Evolutionary conservation across 2,888 invertebrate species (phyloP).

Genomic region (Pelosia muscerda): DNA sequence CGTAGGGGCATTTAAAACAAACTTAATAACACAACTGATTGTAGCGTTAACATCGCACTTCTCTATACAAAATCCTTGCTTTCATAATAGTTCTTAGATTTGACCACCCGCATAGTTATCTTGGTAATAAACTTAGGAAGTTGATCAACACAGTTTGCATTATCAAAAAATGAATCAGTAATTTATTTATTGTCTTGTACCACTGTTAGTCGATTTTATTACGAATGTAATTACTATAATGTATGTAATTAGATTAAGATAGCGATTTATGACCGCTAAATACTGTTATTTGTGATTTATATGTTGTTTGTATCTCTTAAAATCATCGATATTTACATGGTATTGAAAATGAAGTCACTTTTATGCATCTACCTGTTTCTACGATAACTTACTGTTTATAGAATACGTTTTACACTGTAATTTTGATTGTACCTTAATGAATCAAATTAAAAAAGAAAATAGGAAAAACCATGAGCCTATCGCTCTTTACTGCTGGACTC

Average conservation of each 20-base stretch:
- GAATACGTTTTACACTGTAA: no score
- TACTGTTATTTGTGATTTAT: constrained; percentile 53
- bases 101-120: constrained; percentile 25
- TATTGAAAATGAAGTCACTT: not conserved
- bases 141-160: constrained; percentile 45
- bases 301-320: constrained; percentile 32
- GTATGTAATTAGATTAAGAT: constrained; percentile 58
- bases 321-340: not conserved
- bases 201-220: constrained; percentile 45
- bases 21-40: constrained; percentile 26
- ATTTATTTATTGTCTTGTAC: constrained; percentile 56
- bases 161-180: constrained; percentile 55
- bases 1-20: constrained; percentile 34
- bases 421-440: no score
- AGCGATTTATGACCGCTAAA: constrained; percentile 47
- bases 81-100: constrained; percentile 14
- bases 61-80: not conserved
- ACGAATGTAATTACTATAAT: constrained; percentile 56
- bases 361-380: not conserved
- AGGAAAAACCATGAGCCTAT: no score
- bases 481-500: no score
- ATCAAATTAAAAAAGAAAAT: no score
- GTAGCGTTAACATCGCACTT: constrained; percentile 25
- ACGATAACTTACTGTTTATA: not conserved
- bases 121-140: constrained; percentile 45